Evolutionary conservation across 53 echinoderm and acorn worm genomes (phyloP), one percentile per base, ranked within the genome.

Genomic region (Temnopleurus reevesii): DNA sequence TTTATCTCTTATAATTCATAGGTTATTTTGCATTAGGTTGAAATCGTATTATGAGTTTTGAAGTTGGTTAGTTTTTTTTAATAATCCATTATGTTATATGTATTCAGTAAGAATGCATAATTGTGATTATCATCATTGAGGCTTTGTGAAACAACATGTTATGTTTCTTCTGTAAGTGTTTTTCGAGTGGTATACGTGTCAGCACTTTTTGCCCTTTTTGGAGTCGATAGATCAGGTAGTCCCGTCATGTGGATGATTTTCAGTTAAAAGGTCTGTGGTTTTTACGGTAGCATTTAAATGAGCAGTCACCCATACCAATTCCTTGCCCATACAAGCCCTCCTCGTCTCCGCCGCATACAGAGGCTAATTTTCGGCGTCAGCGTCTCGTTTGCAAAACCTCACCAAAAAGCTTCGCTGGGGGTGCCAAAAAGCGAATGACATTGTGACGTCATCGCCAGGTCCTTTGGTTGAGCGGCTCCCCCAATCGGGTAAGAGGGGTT

Each of bases 391-490:
- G 18, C 71, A 19, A 41, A 71, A 71, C 71, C 71, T 71, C 71
- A 71, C 71, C 65, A 18, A 71, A 71, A 41, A 12, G n/a, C 19
- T 36, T 71, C 63, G 63, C n/a, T 15, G 21, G 23, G 71, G 71
- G 71, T 71, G 71, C 71, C 71, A 38, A 71, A 43, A 36, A 13
- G 21, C 71, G 71, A 41, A 25, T 71, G 79, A 33, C 83, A 54
- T 33, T 83, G 83, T 83, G 83, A 83, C 83, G 83, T 83, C 83
- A 83, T 13, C 2, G 36, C 54, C 55, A 35, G 21, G 83, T 56
- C 31, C 83, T 55, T 55, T 55, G 83, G 36, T 83, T 83, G 83
- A 83, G 83, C 28, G 56, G 83, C 9, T 83, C 83, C 55, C 54
- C 83, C 83, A 83, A 83, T 55, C 83, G 83, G 29, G 46, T 46